Evolutionary conservation across 2,888 invertebrate species (phyloP).

Genomic region (Pterostichus madidus): DNA sequence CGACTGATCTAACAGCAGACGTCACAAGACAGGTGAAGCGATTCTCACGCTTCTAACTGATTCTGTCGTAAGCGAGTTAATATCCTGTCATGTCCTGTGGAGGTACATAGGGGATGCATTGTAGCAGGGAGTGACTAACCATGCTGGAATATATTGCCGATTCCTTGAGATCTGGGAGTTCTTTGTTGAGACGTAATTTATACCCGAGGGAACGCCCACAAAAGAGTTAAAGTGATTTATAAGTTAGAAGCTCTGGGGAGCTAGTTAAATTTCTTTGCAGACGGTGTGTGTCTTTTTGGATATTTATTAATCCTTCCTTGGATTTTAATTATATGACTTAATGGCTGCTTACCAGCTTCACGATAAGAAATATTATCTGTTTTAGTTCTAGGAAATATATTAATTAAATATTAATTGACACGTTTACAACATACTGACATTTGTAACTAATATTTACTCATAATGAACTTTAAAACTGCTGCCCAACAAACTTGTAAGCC

Average conservation of each 20-base stretch:
- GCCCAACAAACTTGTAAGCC: no score
- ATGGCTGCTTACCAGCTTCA: no score
- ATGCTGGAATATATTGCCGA: neutral
- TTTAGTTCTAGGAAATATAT: no score
- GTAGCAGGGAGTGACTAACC: neutral
- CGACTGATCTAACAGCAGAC: neutral
- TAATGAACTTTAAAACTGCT: no score
- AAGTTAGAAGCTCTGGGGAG: neutral
- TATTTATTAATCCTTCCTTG: no score
- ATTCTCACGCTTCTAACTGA: conserved; percentile 54
- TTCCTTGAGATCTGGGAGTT: neutral
- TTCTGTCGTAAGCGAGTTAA: conserved; percentile 54
- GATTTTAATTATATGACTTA: no score
- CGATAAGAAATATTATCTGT: no score
- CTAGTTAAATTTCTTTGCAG: neutral
- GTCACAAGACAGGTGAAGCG: conserved; percentile 26
- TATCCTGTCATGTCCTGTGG: conserved; percentile 47
- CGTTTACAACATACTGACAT: no score
- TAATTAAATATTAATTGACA: no score
- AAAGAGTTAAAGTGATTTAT: neutral
- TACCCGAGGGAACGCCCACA: neutral
- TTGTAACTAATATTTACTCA: no score
- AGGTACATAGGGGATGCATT: conserved; percentile 3
- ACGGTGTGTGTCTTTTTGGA: neutral
- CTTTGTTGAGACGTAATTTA: neutral